Evolutionary conservation across 2,888 invertebrate genomes (phyloP), one percentile per base, ranked within the genome.

Genomic region (Hemistola chrysoprasaria): DNA sequence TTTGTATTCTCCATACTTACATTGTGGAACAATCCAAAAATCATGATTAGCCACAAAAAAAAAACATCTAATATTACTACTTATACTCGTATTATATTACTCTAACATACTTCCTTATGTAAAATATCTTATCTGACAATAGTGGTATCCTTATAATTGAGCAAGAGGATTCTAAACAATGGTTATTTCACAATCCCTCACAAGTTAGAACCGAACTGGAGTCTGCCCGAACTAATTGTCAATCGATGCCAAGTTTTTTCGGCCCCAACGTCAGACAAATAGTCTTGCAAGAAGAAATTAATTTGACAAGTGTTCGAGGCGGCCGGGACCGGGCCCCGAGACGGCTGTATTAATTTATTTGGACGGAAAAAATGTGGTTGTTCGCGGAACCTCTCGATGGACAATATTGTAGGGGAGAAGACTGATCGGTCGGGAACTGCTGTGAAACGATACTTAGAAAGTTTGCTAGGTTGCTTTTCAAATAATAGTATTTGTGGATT

Each of bases 201-300:
- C 40, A 41, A 46, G 38, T 46, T 40, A 41, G 16, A 16, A 16
- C 16, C 46, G 38, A 50, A 48, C 46, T 56, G 57, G 53, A 54
- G 43, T 40, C 45, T 51, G 47, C 23, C 23, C 29, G 38, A 59
- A 80, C 76, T 80, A 81, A 85, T 85, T 75, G 80, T 69, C 81
- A 75, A 83, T 83, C 85, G 81, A 85, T 78, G 72, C 69, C 59
- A 69, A 78, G 70, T 81, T 88, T 88, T 87, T 86, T 79, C 69
- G 60, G 57, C 72, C 78, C 76, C 63, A 66, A 70, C 75, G 63
- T 55, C 73, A 82, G 85, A 87, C 87, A 86, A 87, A 87, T 88
- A 78, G 87, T 85, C 84, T 85, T 80, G 76, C 78, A 72, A 80
- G 82, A 76, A 81, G 78, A 86, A 87, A 88, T 88, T 88, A 88